These are phyloP conservation scores for Zaprionus lachaisei DNA, from an alignment of 1,140 invertebrate species.

Conservation along the genomic window DNA sequence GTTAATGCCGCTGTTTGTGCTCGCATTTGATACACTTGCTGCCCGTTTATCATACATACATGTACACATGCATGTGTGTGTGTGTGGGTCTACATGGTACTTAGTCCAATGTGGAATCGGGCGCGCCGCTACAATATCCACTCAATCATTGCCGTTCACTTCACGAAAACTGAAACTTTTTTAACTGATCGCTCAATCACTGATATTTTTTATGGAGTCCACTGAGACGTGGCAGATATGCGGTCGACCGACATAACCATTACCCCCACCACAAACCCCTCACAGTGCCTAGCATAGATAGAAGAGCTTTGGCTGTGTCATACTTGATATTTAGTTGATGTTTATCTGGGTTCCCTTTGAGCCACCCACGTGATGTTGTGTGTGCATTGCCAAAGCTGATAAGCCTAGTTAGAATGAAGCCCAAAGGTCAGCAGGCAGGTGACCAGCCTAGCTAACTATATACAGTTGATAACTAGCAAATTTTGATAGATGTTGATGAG, in stretches of 20 bases:
- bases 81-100: background rate
- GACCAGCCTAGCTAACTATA: background rate
- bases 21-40: conserved; percentile 40
- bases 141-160: conserved; percentile 75
- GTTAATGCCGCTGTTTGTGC: conserved; percentile 57
- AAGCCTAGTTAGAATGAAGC: conserved; percentile 31
- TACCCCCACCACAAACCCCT: background rate
- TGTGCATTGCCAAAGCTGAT: conserved; percentile 46
- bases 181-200: conserved; percentile 82
- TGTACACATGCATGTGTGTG: background rate
- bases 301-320: conserved; percentile 12
- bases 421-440: conserved; percentile 4
- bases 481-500: too few species aligned
- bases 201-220: conserved; percentile 57
- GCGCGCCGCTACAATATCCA: conserved; percentile 68
- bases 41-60: conserved; percentile 31
- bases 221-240: conserved; percentile 40
- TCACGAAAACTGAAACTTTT: conserved; percentile 53
- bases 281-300: background rate
- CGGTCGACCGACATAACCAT: background rate
- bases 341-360: conserved; percentile 24
- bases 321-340: conserved; percentile 49
- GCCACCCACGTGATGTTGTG: conserved; percentile 56
- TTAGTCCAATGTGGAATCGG: conserved; percentile 17
- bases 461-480: background rate